These are phyloP conservation scores for Psittacula cyanocephala DNA, from an alignment of 2,113 vertebrate species.

Conservation along the genomic window DNA sequence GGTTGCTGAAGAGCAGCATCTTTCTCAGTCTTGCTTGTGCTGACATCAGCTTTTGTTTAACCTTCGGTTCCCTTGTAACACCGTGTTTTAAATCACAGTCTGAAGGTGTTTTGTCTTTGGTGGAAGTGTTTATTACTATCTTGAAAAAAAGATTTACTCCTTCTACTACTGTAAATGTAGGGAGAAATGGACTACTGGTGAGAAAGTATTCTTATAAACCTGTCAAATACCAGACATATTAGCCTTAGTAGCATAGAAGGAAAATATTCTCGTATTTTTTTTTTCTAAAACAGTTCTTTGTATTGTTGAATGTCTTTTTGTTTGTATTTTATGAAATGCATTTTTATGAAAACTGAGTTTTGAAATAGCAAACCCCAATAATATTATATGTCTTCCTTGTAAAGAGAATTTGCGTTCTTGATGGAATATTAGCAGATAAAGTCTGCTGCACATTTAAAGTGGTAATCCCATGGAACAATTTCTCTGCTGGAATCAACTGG, in stretches of 20 bases:
- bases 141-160: not conserved
- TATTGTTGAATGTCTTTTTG: not conserved
- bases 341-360: not conserved
- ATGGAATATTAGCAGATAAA: not conserved
- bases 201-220: not conserved
- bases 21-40: not conserved
- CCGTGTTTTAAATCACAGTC: not conserved
- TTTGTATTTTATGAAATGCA: not conserved
- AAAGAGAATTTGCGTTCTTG: not conserved
- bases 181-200: not conserved
- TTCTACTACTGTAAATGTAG: not conserved
- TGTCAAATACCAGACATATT: not conserved
- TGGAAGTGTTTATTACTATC: not conserved
- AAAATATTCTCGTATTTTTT: not conserved
- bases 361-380: not conserved
- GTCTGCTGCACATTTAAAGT: not conserved
- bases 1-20: not conserved
- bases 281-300: not conserved
- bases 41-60: not conserved
- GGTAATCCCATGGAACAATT: not conserved
- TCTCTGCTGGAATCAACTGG: not conserved
- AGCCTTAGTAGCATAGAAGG: not conserved
- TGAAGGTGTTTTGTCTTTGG: not conserved
- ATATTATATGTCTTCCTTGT: not conserved
- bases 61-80: not conserved